Base-by-base conservation (phyloP, 1,140 invertebrate species). In the Maniola jurtina region DNA sequence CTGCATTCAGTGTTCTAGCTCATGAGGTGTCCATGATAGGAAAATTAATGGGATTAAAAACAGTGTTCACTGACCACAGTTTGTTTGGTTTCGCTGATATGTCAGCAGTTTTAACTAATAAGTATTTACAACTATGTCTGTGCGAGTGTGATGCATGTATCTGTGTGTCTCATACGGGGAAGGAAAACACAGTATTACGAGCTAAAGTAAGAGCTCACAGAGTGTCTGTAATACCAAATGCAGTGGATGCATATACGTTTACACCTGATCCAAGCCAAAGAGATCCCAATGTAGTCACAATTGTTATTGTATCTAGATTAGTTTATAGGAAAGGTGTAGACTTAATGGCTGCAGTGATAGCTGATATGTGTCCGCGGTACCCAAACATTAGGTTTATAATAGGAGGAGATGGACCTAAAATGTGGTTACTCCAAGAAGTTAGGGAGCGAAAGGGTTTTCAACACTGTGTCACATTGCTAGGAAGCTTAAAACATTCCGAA, bases 251-350 rank as follows among this genome's bases (percentile, higher is more conserved):
- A 4, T 94, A 94, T 40, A 93, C 95, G 61, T 99, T 99, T 90
- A 96, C 93, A 47, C 99, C 99, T 47, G 95, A 98, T 83, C 93
- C 95, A 14, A 85, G 81, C 35, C 81, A 90, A 82, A 84, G 86
- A 77, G 77, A 89, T 68, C 78, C 83, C 57, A 81, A 86, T 81
- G 82, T 90, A 76, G 96, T 99, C 75, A 98, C 97, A 15, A 95
- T 99, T 79, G 95, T 99, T 8, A 95, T 99, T 61, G 93, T 99
- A n/a, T 98, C 98, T 73, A 93, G 99, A 64, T 92, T 99, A 73
- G 98, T 99, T 0, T 99, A 99, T 86, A 94, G 99, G 59, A 99
- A 99, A 92, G 99, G 99, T 61, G 97, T 99, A 42, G 99, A 99
- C 93, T 93, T 99, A 42, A 93, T 99, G 83, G 97, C 97, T 61